phyloP scores from a whole-genome alignment of 2,797 vertebrate species.

The Dermochelys coriacea region DNA sequence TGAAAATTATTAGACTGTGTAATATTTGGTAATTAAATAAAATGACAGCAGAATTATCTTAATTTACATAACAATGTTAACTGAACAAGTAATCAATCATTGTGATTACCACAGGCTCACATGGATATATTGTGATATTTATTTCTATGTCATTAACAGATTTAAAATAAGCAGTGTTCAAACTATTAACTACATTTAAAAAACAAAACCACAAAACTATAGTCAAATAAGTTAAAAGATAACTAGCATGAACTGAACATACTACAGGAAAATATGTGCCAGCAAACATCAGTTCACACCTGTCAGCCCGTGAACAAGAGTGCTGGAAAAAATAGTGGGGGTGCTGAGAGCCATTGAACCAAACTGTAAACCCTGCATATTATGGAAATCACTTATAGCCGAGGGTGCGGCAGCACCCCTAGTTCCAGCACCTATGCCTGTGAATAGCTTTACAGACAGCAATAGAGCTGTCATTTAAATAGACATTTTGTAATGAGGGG shows the following conservation, averaged over 20 bases:
- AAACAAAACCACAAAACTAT: not conserved
- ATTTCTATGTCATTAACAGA: constrained; percentile 31
- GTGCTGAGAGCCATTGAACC: too few relatives aligned
- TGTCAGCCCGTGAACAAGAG: not conserved
- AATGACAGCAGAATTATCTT: constrained; percentile 26
- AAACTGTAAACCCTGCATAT: too few relatives aligned
- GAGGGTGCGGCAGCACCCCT: too few relatives aligned
- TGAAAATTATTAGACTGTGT: not conserved
- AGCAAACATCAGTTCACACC: not conserved
- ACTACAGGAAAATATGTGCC: not conserved
- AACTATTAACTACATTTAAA: not conserved
- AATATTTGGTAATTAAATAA: not conserved
- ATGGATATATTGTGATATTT: not conserved
- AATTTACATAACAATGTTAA: not conserved
- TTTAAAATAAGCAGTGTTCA: constrained; percentile 24
- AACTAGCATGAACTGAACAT: not conserved
- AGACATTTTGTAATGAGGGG: constrained; percentile 34
- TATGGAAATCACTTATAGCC: too few relatives aligned
- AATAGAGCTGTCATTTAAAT: not conserved
- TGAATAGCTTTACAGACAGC: not conserved
- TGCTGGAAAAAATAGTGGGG: too few relatives aligned
- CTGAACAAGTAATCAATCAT: constrained; percentile 1
- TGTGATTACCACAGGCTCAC: not conserved
- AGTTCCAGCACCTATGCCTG: too few relatives aligned
- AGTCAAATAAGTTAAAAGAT: not conserved